These are phyloP conservation scores for Psophia crepitans DNA, from an alignment of 2,113 vertebrate species.

Conservation along the genomic window DNA sequence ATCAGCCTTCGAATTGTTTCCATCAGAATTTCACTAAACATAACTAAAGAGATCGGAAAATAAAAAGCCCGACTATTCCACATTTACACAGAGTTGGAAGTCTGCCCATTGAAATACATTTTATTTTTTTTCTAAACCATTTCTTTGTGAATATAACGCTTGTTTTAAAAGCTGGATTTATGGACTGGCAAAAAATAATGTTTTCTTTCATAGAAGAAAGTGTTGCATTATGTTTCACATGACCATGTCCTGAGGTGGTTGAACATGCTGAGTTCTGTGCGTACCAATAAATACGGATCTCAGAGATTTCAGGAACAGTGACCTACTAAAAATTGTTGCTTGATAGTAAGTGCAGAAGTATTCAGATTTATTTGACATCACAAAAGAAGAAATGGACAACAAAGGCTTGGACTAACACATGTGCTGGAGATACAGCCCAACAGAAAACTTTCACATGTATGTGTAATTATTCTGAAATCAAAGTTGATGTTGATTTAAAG, in stretches of 20 bases:
- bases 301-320: background rate
- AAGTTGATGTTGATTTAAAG: background rate
- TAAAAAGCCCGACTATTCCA: background rate
- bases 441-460: background rate
- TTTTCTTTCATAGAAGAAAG: conserved; percentile 37
- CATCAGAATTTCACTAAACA: background rate
- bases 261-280: background rate
- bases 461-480: background rate
- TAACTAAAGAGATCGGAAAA: background rate
- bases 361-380: background rate
- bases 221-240: conserved; percentile 31
- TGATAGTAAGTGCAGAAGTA: background rate
- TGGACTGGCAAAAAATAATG: conserved; percentile 20
- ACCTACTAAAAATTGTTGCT: background rate
- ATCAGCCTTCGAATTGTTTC: background rate
- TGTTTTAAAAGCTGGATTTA: conserved; percentile 47
- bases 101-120: background rate
- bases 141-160: conserved; percentile 31
- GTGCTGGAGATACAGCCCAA: background rate
- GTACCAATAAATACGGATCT: background rate
- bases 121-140: background rate
- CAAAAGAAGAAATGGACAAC: background rate
- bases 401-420: background rate
- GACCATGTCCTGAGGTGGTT: background rate
- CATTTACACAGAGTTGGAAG: background rate